Evolutionary conservation across 2,888 invertebrate genomes (phyloP), one percentile per base, ranked within the genome.

Genomic region (Willowsia nigromaculata): DNA sequence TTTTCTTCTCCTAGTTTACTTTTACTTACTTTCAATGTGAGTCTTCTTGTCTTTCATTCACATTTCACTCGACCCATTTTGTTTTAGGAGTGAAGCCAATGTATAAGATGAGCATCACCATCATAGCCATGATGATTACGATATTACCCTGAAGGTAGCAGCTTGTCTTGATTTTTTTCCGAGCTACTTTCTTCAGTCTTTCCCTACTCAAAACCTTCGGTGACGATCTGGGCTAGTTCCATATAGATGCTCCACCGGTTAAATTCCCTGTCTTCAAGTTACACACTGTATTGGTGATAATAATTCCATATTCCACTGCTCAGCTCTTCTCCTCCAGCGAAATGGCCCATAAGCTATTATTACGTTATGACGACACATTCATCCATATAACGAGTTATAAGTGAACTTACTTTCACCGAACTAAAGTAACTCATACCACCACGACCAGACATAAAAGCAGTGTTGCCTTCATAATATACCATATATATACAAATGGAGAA

Each of bases 91-190:
- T 33, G 13, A 30, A 65, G 85, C 85, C 85, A 86, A 86, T 80
- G 53, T 56, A 78, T 56, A 78, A n/a, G 74, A 74, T 13, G 27
- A 47, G 74, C 47, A 74, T 47, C 47, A 47, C 30, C 74, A 50
- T 43, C 27, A 47, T 37, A 59, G 43, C 7, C 22, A 80, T 80
- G 37, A 86, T 80, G 85, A 86, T 53, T 76, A 85, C 56, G 81
- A 89, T 85, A 89, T 89, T 89, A 89, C 89, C 85, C 85, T 85
- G 68, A 89, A 85, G 85, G 89, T 85, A 89, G 85, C 85, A 89
- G 85, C 62, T 68, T 81, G 89, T 88, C 88, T 85, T 83, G 59
- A 47, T 74, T 81, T 81, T 74, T 71, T 47, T 74, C 37, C 37
- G 3, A 25, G 2, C 30, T 62, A 15, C 43, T 53, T 68, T 76